Base-by-base conservation (phyloP, 1,140 invertebrate genomes). In the Pectinophora gossypiella region DNA sequence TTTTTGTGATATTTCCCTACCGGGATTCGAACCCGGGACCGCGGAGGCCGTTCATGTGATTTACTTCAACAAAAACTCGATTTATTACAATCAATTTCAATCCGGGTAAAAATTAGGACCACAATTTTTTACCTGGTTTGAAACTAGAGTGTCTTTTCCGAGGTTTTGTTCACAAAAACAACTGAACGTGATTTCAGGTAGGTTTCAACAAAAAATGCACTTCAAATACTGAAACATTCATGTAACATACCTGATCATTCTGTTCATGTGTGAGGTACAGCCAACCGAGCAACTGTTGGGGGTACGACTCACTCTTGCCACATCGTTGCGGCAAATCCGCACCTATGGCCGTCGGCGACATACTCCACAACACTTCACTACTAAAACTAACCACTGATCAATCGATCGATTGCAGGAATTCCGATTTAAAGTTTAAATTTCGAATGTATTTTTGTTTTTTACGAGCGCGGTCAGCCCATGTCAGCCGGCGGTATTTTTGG, bases 321-420 rank as follows among this genome's bases (percentile, higher is more conserved):
- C 82, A 82, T 78, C 82, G 81, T 56, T 85, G 82, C 5, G 82
- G 80, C 59, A 77, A 49, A 9, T 85, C 81, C 15, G 72, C 70
- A 54, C 75, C 75, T 21, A 83, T 61, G 46, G 77, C 82, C 40
- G 82, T 82, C 3, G 82, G 82, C 44, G 82, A 83, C 82, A 85
- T 85, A 59, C 76, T 43, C 53, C 81, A 85, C 62, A 69, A 48
- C 61, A 68, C 54, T 40, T 13, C 38, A 19, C 15, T 35, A 19
- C 13, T 9, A 10, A 38, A 21, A 42, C 3, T 21, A 40, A 40
- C 7, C 36, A 40, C 36, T 15, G 16, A 10, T 15, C 16, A 3
- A 3, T 13, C 3, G 7, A 38, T 40, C 13, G 13, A 5, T 5
- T 27, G 12, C 12, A 6, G 12, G 12, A 27, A 27, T 27, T 27